Evolutionary conservation across 2,888 invertebrate genomes (phyloP), one percentile per base, ranked within the genome.

Genomic region (Yponomeuta evonymella): DNA sequence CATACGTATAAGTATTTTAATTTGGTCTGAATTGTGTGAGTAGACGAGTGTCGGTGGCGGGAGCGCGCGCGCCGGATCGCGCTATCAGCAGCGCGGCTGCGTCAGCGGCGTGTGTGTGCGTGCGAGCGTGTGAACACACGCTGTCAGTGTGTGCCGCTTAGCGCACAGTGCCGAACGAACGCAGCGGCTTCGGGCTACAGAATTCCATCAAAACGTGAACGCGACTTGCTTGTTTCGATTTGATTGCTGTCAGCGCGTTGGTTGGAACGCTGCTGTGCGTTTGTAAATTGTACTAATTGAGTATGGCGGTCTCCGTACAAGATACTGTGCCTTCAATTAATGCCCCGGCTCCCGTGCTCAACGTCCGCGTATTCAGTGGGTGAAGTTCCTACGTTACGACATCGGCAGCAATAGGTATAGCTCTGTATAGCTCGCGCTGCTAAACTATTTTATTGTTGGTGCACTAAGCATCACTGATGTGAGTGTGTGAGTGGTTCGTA

Each of bases 221-320:
- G 88, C 88, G 84, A 81, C 87, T 84, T 78, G 84, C 81, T 86
- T 84, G 87, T 86, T 88, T 85, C 86, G 83, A 88, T 12, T 51
- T 69, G 33, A 33, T 12, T 87, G 85, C 87, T 86, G 89, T 87
- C 88, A 88, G 88, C 87, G 86, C 87, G 87, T 83, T 83, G 82
- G 72, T 83, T 83, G 81, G 72, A 75, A 71, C 78, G 87, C 85
- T 84, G 83, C 84, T 86, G 86, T 85, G 86, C 81, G 81, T 82
- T 88, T 88, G 86, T 90, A 88, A 90, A 91, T 90, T 90, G 86
- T 88, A 84, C 89, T 91, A 91, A 90, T 91, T 90, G 87, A 86
- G 83, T 78, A 88, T 89, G 88, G 87, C 89, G 89, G 88, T 83
- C 86, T 85, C 77, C 78, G 81, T 83, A 86, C 79, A 83, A 85